Conservation (phyloP, 2,888 invertebrate genomes). For the Slavum lentiscoides region DNA sequence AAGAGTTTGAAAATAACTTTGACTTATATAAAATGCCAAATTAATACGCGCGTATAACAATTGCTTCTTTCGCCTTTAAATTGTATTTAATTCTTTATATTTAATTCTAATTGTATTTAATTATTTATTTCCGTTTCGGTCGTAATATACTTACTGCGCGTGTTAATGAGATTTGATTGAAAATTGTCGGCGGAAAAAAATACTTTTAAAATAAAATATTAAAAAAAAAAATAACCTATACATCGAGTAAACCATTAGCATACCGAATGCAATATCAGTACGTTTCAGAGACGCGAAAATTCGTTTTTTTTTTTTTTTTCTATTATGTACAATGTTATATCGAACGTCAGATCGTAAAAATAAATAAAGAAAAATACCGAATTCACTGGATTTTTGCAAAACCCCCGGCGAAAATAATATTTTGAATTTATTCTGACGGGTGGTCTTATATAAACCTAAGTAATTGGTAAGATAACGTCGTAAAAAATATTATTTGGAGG, state of each 20-base stretch:
- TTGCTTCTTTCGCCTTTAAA: too few species aligned
- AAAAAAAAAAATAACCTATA: not conserved
- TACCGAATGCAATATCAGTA: not conserved
- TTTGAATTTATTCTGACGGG: constrained; percentile 2
- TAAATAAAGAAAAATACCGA: not conserved
- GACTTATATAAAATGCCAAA: too few species aligned
- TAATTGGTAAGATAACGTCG: constrained; percentile 10
- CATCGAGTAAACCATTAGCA: not conserved
- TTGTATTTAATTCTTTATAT: too few species aligned
- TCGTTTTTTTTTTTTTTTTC: not conserved
- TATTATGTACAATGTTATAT: not conserved
- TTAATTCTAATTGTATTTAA: not conserved
- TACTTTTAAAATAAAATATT: not conserved
- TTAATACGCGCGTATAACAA: too few species aligned
- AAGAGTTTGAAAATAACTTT: too few species aligned
- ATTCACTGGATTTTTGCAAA: not conserved
- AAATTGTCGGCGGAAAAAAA: not conserved
- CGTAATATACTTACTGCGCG: too few species aligned
- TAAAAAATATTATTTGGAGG: not conserved
- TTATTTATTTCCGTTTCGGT: too few species aligned
- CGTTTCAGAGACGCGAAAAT: not conserved
- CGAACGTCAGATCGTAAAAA: not conserved
- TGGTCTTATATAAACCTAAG: constrained; percentile 1
- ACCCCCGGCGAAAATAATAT: not conserved
- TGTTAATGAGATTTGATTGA: not conserved